Evolutionary conservation across 2,113 vertebrate genomes (phyloP), one percentile per base, ranked within the genome.

Genomic region (Phodopus roborovskii): DNA sequence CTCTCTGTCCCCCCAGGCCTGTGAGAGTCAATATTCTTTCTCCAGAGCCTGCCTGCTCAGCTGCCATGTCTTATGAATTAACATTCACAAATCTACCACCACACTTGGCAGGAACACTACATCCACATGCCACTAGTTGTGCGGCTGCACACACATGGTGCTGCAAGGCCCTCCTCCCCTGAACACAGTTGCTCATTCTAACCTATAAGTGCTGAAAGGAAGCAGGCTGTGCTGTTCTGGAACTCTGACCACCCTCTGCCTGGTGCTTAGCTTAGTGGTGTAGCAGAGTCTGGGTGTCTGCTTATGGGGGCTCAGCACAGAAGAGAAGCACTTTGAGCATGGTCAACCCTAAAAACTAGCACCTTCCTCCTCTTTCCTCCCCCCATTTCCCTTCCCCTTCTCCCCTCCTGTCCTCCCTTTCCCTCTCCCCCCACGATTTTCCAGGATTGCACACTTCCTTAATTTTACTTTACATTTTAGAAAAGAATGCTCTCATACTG

Each of bases 321-420:
- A 17, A 36, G 4, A n/a, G 24, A 4, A 19, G 36, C 66, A 17
- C 19, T 33, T 30, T 20, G 17, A 79, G 45, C n/a, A 33, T 30
- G 68, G 33, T 79, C 68, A 53, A 39, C 53, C 19, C 0, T 75
- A 53, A 68, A 93, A 95, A 87, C 33, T 17, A 60, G 62, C 50
- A 17, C 53, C 45, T 56, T 45, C 22, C 48, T 79, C 7, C 36
- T 33, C 13, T 11, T 12, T 8, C 12, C 16, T 28, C 13, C 9
- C 9, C 0, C 6, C 0, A 20, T 15, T n/a, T 7, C 22, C 8
- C 36, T 24, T 11, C 6, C 12, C 20, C 36, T 39, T n/a, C n/a
- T n/a, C 30, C 33, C 19, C 8, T 33, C 30, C 8, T 56, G 30
- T n/a, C 33, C 33, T 33, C 28, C 5, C 10, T 19, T 42, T 28